Conservation (phyloP, 2,797 vertebrate species). For the Balearica regulorum region DNA sequence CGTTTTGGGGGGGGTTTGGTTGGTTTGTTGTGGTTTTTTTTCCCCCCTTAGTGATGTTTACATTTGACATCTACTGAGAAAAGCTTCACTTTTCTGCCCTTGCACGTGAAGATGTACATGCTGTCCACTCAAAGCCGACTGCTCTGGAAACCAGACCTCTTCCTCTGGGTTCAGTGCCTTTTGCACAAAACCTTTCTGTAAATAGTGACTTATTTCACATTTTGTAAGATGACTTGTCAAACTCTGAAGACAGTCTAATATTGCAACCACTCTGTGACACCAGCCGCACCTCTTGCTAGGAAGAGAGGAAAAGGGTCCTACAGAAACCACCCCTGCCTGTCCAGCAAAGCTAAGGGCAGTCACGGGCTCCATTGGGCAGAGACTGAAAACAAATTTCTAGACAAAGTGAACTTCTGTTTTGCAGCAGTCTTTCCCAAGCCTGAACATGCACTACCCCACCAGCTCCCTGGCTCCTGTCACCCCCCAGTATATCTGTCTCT, state of each 20-base stretch:
- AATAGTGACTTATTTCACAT: not conserved
- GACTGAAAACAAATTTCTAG: not conserved
- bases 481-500: not conserved
- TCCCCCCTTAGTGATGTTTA: not conserved
- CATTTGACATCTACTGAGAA: not conserved
- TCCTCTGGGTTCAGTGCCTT: not conserved
- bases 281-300: not conserved
- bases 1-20: rapidly evolving
- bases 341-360: not conserved
- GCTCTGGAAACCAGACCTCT: not conserved
- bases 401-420: not conserved
- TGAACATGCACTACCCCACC: rapidly evolving
- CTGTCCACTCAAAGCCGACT: not conserved
- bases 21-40: not conserved
- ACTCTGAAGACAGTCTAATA: not conserved
- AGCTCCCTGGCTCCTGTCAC: not conserved
- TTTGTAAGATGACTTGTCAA: not conserved
- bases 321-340: not conserved
- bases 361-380: not conserved
- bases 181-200: not conserved
- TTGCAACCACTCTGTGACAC: not conserved
- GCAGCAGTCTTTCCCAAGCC: not conserved
- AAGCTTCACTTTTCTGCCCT: not conserved
- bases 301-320: not conserved
- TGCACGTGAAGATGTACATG: rapidly evolving